Conservation (phyloP, 2,113 vertebrate species). For the Alethe castanea region DNA sequence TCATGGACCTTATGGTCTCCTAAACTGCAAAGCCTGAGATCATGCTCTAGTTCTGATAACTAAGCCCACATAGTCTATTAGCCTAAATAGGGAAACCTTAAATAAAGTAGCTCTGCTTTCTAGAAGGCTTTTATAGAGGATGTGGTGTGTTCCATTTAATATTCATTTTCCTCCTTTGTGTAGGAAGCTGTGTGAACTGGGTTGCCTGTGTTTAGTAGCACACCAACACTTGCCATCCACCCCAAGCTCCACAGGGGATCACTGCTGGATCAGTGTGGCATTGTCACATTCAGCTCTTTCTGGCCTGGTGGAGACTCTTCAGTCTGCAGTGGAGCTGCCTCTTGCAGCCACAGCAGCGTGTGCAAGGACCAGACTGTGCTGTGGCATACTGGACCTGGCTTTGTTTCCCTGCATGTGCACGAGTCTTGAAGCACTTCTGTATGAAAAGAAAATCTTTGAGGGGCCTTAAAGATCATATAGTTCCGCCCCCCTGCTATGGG, state of each 20-base stretch:
- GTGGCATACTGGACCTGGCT: accelerated
- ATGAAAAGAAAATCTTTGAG: neutral
- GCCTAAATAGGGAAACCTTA: neutral
- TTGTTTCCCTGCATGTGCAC: accelerated
- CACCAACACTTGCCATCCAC: neutral
- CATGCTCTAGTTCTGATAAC: neutral
- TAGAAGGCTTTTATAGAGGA: neutral
- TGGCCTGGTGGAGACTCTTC: neutral
- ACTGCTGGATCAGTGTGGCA: neutral
- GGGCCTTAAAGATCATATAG: neutral
- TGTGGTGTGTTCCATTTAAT: neutral
- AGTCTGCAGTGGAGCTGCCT: neutral
- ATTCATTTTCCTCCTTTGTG: neutral
- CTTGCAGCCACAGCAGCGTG: neutral
- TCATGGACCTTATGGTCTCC: neutral
- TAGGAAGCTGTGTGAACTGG: neutral
- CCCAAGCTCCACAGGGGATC: neutral
- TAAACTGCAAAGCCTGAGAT: neutral
- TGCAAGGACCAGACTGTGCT: neutral
- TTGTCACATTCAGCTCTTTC: neutral
- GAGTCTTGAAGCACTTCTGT: neutral
- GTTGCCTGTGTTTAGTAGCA: neutral
- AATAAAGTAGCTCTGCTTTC: neutral
- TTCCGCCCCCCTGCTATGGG: neutral
- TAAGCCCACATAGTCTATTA: neutral